Percentiles rank a stretch among this genome's conserved stretches.
Evolutionary conservation across 2,888 invertebrate species (phyloP).

Genomic region (Macrophya alboannulata): DNA sequence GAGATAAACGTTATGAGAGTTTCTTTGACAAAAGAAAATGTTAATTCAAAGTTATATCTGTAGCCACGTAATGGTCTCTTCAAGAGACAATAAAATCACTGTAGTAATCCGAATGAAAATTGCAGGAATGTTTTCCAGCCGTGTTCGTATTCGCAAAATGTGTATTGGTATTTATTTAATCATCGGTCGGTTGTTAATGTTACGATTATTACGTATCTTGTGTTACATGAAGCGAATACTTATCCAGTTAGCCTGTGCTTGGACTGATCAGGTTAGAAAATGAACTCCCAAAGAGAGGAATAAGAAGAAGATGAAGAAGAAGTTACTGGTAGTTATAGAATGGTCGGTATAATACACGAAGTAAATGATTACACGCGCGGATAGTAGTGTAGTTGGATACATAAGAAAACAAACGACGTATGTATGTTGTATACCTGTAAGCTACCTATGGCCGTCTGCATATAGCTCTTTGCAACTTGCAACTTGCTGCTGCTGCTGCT

Average conservation of each 20-base stretch:
- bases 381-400: neutral
- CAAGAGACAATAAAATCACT: neutral
- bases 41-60: neutral
- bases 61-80: neutral
- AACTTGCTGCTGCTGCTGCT: neutral
- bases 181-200: neutral
- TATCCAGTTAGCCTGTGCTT: neutral
- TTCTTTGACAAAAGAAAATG: neutral
- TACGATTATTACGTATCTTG: slow-evolving; percentile 20
- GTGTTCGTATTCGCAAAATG: neutral
- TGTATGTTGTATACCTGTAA: no score
- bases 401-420: slow-evolving; percentile 38
- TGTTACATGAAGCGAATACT: neutral
- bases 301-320: neutral
- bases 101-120: neutral
- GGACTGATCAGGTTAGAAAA: neutral
- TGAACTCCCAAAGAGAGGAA: neutral
- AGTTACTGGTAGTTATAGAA: neutral
- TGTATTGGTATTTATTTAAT: slow-evolving; percentile 10
- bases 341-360: neutral
- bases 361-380: slow-evolving; percentile 9
- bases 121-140: neutral
- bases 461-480: no score
- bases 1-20: neutral
- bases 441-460: no score